Evolutionary conservation across 2,888 invertebrate genomes (phyloP), one percentile per base, ranked within the genome.

Genomic region (Drosophila tripunctata): DNA sequence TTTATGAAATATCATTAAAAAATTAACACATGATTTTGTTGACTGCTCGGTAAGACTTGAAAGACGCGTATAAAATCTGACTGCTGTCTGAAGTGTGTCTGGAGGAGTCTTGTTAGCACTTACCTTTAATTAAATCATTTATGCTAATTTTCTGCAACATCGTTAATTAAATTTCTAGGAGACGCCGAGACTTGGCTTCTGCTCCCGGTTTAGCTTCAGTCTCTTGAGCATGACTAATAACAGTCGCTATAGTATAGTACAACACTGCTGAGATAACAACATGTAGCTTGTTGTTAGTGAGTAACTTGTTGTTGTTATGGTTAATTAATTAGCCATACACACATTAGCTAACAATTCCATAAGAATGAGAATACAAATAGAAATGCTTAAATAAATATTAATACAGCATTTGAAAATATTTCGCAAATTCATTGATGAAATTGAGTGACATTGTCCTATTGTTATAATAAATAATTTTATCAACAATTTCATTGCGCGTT

Each of bases 41-140:
- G 58, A 57, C 61, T 38, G 17, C 58, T 41, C 5, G 45, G 12
- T 6, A 36, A 48, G 40, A 51, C 5, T 48, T n/a, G 15, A 27
- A 12, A 27, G 22, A 27, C 47, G 24, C 15, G 43, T 1, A 47
- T 44, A 6, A n/a, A 36, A 38, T 50, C 24, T 41, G 60, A 7
- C 22, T 57, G 17, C 12, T 43, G 14, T 22, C 40, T 48, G 15
- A 3, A 30, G 27, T 30, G 24, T 41, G 24, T 24, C 14, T 24
- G 14, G 48, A 17, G 30, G 31, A 41, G 54, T 31, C 58, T 60
- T 48, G 65, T 41, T 64, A 61, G 62, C 78, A 66, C 79, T 82
- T 64, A 78, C 78, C 82, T 75, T 79, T 80, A 75, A 85, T 85
- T 86, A 78, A 85, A 86, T 80, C 80, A 86, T 82, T 85, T 86